These are phyloP conservation scores for Gulo gulo DNA, from an alignment of 2,113 vertebrate species.

Conservation along the genomic window DNA sequence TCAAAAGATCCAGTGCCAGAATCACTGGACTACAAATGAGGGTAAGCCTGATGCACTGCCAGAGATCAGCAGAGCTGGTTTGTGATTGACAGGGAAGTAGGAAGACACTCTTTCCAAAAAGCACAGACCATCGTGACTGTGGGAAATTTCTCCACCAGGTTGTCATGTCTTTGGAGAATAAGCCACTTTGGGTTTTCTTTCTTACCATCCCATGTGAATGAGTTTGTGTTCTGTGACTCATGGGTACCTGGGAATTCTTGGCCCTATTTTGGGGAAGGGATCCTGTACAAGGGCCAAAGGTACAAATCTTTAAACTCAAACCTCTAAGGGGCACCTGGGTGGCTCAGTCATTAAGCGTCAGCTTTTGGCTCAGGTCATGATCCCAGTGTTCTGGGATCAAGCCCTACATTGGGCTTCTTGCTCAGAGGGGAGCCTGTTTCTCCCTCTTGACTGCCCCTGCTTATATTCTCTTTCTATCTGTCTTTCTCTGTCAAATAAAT, in stretches of 20 bases:
- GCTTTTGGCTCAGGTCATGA: not conserved
- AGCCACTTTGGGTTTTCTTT: not conserved
- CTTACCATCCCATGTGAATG: not conserved
- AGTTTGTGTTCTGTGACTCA: constrained; percentile 22
- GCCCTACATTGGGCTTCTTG: not conserved
- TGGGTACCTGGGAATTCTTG: not conserved
- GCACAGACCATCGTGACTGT: not conserved
- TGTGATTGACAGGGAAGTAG: not conserved
- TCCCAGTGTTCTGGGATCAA: too few relatives aligned
- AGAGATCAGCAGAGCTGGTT: not conserved
- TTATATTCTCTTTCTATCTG: not conserved
- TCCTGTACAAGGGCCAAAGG: not conserved
- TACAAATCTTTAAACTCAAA: not conserved
- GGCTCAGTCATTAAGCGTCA: too few relatives aligned
- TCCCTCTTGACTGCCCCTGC: not conserved
- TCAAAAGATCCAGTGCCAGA: not conserved
- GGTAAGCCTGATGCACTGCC: not conserved
- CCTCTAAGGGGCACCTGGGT: not conserved
- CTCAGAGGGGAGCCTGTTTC: not conserved
- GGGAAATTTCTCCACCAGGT: not conserved
- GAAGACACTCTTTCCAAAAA: not conserved
- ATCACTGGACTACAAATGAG: not conserved
- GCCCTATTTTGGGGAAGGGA: not conserved
- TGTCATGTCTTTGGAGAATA: not conserved
- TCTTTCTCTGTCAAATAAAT: not conserved